Conservation (phyloP, 23 tunicate genomes). For the Trididemnum clinides region DNA sequence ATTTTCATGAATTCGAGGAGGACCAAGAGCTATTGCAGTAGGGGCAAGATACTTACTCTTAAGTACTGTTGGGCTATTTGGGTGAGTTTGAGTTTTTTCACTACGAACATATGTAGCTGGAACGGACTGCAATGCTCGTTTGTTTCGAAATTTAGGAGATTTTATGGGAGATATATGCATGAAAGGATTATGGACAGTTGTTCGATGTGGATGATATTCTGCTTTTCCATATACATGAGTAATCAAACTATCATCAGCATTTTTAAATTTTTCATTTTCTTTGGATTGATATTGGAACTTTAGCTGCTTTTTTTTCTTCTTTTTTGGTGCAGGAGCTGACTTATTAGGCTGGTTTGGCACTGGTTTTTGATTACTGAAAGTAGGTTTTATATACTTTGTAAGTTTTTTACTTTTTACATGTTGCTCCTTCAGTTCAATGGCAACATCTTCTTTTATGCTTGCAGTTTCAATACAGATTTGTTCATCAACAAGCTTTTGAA, state of each 20-base stretch:
- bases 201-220: constrained; percentile 67
- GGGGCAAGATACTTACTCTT: constrained; percentile 31
- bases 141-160: constrained; percentile 72
- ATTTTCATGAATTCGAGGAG: constrained; percentile 59
- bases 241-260: constrained; percentile 35
- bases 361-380: neutral
- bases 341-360: neutral
- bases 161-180: constrained; percentile 77
- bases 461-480: neutral
- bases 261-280: constrained; percentile 25
- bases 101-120: constrained; percentile 48
- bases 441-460: constrained; percentile 6
- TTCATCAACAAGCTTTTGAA: constrained; percentile 36
- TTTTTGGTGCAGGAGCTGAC: neutral
- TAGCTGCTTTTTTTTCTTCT: neutral
- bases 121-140: constrained; percentile 72
- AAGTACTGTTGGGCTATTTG: neutral
- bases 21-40: constrained; percentile 75
- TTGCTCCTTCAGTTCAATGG: neutral
- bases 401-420: neutral
- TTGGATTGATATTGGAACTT: neutral
- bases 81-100: constrained; percentile 49
- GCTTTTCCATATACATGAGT: constrained; percentile 88
- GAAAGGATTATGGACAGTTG: constrained; percentile 90
- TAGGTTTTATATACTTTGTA: neutral